Evolutionary conservation across 2,888 invertebrate genomes (phyloP), one percentile per base, ranked within the genome.

Genomic region (Celastrina argiolus): DNA sequence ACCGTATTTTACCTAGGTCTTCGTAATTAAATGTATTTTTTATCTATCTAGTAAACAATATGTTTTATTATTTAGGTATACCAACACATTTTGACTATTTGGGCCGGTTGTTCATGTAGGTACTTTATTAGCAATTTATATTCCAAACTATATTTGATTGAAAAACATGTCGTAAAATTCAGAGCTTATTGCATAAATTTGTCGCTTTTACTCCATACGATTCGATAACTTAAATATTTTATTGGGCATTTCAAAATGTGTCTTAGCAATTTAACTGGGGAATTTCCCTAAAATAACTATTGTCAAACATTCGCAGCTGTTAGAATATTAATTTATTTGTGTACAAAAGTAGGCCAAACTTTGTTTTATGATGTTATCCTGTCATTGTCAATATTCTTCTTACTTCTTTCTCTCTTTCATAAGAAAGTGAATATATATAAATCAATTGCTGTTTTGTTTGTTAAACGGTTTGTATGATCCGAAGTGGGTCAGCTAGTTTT

Each of bases 301-400:
- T 73, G 79, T 83, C 80, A 81, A 81, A 83, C 59, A 59, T 59
- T 36, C 14, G 82, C 88, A 88, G 87, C 88, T 90, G 88, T 84
- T 86, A 77, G 81, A 78, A 80, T 85, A 18, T 10, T 45, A 82
- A 85, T 83, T 81, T 83, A 80, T 76, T 76, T 80, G 82, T 83
- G 79, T 81, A 83, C 81, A 80, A 78, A 74, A 77, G 80, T 79
- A 78, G 79, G 81, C 83, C 82, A 82, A 16, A 5, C 22, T 22
- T 26, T 7, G 10, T 2, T 31, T 31, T n/a, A n/a, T n/a, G n/a
- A n/a, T n/a, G n/a, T n/a, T n/a, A n/a, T n/a, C n/a, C n/a, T n/a
- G n/a, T n/a, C n/a, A n/a, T n/a, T n/a, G n/a, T n/a, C n/a, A n/a
- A n/a, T n/a, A n/a, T n/a, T n/a, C n/a, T n/a, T n/a, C n/a, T n/a